phyloP scores from a whole-genome alignment of 2,113 vertebrate species.

The Axis porcinus region DNA sequence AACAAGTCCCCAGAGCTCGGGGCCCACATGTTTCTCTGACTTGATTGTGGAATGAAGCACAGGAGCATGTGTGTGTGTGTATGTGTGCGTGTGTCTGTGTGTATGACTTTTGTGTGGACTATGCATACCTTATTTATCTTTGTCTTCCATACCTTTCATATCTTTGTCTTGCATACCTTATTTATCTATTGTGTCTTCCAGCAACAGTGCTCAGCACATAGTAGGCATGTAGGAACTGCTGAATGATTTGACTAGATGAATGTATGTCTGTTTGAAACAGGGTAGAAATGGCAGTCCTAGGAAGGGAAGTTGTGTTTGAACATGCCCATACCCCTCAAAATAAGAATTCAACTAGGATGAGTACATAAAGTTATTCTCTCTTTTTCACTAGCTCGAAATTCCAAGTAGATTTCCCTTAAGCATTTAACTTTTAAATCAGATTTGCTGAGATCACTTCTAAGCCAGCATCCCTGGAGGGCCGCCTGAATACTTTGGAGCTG shows the following conservation, averaged over 20 bases:
- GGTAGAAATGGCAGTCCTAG: not conserved
- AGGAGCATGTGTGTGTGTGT: too few species aligned
- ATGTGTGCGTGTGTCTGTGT: too few species aligned
- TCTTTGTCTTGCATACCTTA: not conserved
- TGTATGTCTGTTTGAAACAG: not conserved
- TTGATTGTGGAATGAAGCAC: not conserved
- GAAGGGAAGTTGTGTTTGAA: not conserved
- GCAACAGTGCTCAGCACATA: not conserved
- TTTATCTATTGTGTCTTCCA: not conserved
- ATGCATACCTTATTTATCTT: not conserved
- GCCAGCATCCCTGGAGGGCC: not conserved
- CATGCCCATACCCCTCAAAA: not conserved
- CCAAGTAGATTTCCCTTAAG: not conserved
- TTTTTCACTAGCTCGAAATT: not conserved
- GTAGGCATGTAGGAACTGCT: not conserved
- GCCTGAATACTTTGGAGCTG: not conserved
- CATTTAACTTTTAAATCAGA: not conserved
- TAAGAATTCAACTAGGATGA: not conserved
- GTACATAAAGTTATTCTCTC: not conserved
- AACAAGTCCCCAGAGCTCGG: not conserved
- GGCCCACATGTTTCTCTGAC: not conserved
- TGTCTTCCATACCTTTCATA: not conserved
- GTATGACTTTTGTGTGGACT: not conserved
- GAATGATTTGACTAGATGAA: not conserved
- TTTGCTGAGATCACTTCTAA: not conserved